Percentiles rank a stretch among this genome's conserved stretches.
These are phyloP conservation scores for Entomyzon cyanotis DNA, from an alignment of 2,113 vertebrate species.

Conservation along the genomic window DNA sequence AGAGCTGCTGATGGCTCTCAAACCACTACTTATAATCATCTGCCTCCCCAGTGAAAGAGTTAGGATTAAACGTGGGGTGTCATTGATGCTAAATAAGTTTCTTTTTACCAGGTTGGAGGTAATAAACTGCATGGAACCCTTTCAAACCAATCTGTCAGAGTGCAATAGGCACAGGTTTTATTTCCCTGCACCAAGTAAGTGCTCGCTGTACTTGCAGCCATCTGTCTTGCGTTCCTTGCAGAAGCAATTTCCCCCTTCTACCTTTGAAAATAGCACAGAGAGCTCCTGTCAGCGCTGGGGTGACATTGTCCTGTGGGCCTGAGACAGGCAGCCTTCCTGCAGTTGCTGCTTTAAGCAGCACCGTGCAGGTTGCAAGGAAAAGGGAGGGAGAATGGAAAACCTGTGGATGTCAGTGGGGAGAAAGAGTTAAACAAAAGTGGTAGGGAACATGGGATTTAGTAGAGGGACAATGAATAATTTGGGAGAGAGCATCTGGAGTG, in stretches of 20 bases:
- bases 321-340: background rate
- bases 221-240: background rate
- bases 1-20: background rate
- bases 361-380: background rate
- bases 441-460: background rate
- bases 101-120: background rate
- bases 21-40: background rate
- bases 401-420: background rate
- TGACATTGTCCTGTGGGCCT: background rate
- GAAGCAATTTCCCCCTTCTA: background rate
- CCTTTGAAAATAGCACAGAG: background rate
- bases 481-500: background rate
- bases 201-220: background rate
- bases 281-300: background rate
- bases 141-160: constrained; percentile 34
- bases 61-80: background rate
- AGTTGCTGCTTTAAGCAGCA: background rate
- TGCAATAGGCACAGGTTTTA: constrained; percentile 31
- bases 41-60: background rate
- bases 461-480: background rate
- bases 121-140: background rate
- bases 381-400: background rate
- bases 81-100: background rate
- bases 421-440: background rate
- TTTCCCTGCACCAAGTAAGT: background rate